A percentile compares a stretch with the other conserved stretches of the same genome.
Evolutionary conservation across 1,140 invertebrate species (phyloP).

Genomic region (Drosophila pandora): DNA sequence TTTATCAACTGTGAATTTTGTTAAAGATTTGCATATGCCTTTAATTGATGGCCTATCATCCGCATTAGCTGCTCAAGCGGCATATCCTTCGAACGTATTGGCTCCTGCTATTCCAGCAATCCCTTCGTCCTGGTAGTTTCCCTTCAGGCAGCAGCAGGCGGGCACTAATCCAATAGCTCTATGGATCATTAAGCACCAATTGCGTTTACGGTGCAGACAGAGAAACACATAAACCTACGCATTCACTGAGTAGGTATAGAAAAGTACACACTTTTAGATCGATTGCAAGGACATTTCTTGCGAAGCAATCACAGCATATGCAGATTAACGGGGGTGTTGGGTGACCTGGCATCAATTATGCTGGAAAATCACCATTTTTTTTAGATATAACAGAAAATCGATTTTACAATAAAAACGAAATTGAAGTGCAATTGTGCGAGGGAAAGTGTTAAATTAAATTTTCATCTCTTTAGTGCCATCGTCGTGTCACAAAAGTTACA

Average conservation of each 20-base stretch:
- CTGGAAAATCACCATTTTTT: slow-evolving; percentile 32
- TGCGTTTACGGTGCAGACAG: slow-evolving; percentile 65
- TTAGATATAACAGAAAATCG: slow-evolving; percentile 47
- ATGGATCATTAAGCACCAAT: slow-evolving; percentile 79
- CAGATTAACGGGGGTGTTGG: slow-evolving; percentile 53
- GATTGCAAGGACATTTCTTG: slow-evolving; percentile 21
- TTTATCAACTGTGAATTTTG: neutral
- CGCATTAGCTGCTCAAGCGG: slow-evolving; percentile 23
- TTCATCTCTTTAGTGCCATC: slow-evolving; percentile 9
- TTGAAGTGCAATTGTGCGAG: slow-evolving; percentile 24
- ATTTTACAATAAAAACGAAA: slow-evolving; percentile 38
- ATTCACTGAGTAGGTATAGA: slow-evolving; percentile 15
- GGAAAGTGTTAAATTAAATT: slow-evolving; percentile 54
- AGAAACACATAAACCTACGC: slow-evolving; percentile 6
- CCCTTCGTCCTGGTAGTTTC: slow-evolving; percentile 16
- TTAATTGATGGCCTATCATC: slow-evolving; percentile 29
- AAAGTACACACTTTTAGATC: slow-evolving; percentile 14
- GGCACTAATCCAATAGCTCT: slow-evolving; percentile 73
- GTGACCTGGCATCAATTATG: slow-evolving; percentile 40
- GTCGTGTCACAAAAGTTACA: neutral
- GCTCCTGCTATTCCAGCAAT: slow-evolving; percentile 5
- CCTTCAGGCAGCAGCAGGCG: slow-evolving; percentile 34
- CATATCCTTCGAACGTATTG: slow-evolving; percentile 50
- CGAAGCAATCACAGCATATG: slow-evolving; percentile 42
- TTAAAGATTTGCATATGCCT: slow-evolving; percentile 14